Conservation (phyloP, 2,113 vertebrate species). For the Octodon degus region DNA sequence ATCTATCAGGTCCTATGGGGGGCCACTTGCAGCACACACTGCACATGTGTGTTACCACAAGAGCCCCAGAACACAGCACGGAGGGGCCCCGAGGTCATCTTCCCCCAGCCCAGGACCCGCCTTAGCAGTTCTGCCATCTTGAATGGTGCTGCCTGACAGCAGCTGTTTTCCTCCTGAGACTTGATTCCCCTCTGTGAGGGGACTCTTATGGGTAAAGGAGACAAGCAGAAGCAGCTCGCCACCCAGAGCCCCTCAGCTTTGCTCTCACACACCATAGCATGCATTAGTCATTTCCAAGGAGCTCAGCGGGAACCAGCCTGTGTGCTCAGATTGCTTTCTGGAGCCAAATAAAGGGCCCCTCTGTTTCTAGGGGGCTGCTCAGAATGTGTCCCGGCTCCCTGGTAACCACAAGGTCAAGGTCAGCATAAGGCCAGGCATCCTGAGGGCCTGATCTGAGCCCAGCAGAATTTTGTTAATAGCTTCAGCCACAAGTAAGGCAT, state of each 20-base stretch:
- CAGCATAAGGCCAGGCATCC: not conserved
- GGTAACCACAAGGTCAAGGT: not conserved
- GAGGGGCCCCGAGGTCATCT: not conserved
- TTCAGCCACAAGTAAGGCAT: not conserved
- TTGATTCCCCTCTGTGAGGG: not conserved
- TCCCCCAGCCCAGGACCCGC: not conserved
- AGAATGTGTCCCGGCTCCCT: not conserved
- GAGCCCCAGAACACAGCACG: no score
- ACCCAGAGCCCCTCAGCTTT: not conserved
- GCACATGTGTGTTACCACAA: not conserved
- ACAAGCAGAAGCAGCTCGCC: fast-evolving
- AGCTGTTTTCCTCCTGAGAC: not conserved
- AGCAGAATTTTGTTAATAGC: not conserved
- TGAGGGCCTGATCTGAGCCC: not conserved
- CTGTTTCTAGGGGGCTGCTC: not conserved
- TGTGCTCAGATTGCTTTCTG: not conserved
- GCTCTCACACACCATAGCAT: not conserved
- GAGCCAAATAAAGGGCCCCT: not conserved
- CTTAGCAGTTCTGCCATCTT: not conserved
- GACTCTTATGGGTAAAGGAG: not conserved
- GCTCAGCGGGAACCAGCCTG: not conserved
- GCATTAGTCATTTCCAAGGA: not conserved
- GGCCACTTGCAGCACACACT: not conserved
- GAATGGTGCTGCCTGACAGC: not conserved
- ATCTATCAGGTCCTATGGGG: not conserved